Percentiles rank a stretch among this genome's conserved stretches.
Conservation (phyloP, 2,888 invertebrate genomes). For the Fragum whitleyi region DNA sequence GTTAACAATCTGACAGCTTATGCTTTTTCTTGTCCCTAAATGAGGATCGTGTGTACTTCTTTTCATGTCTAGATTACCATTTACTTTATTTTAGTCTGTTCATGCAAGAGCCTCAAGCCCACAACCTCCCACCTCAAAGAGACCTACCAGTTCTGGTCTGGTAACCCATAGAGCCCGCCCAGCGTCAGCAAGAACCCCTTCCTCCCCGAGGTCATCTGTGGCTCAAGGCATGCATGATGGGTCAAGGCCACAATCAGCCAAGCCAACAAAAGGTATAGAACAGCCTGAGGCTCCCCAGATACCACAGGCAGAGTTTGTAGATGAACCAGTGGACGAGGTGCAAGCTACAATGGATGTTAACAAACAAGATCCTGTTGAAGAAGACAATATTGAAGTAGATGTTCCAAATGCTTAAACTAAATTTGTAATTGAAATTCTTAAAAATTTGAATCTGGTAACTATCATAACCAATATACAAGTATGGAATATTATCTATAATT, state of each 20-base stretch:
- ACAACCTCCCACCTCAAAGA: conserved; percentile 38
- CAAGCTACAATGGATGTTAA: conserved; percentile 21
- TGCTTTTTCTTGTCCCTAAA: too few relatives aligned
- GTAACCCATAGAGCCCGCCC: conserved; percentile 55
- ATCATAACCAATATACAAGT: too few relatives aligned
- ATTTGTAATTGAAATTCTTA: background rate
- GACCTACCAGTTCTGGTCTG: conserved; percentile 5
- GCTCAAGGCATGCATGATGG: conserved; percentile 40
- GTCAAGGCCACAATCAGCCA: conserved; percentile 59
- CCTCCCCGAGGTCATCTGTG: conserved; percentile 57
- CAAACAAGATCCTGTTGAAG: conserved; percentile 16
- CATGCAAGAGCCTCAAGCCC: conserved; percentile 48
- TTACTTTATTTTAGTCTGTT: conserved; percentile 8
- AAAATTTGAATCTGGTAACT: too few relatives aligned
- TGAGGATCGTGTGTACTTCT: too few relatives aligned
- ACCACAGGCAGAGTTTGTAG: conserved; percentile 13
- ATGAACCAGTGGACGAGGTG: conserved; percentile 33
- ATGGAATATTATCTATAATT: too few relatives aligned
- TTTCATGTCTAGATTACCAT: too few relatives aligned
- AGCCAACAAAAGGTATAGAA: background rate
- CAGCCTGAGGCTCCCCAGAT: conserved; percentile 3
- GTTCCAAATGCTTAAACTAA: conserved; percentile 1
- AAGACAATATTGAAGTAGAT: conserved; percentile 10
- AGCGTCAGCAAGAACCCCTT: conserved; percentile 57
- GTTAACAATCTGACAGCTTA: too few relatives aligned